Evolutionary conservation across 2,888 invertebrate species (phyloP), one percentile per base, ranked within the genome.

Genomic region (Tupiocoris notatus): DNA sequence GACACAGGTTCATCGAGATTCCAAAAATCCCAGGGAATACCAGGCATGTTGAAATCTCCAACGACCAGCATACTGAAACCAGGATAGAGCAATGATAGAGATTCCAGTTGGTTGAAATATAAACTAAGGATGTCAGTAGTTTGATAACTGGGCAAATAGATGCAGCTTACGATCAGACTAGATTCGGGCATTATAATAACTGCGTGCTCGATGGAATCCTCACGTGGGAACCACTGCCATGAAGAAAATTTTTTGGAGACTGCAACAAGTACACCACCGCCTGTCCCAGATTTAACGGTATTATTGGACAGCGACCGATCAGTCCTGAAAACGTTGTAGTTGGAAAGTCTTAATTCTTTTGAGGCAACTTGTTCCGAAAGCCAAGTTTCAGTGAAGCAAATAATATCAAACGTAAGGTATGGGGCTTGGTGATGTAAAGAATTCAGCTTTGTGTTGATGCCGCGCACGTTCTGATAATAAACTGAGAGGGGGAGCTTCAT

Each of bases 361-460:
- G 62, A 12, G 12, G 62, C 22, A 2, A 62, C 62, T 16, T 20
- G 1, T 22, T 22, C 23, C 22, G 21, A 21, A 2, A 62, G 22
- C 62, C 62, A 62, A n/a, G 62, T 62, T 62, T 62, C 62, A 12
- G 62, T 21, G 62, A 62, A 62, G 24, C 22, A 21, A n/a, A 62
- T 62, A 9, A 62, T 62, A 21, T 62, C 62, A 18, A n/a, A 62
- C 1, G 62, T 62, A 1, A 62, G n/a, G 1, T 1, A n/a, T 3
- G 21, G 62, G 22, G 62, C 62, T 62, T 62, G 62, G 2, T 62
- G 22, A 21, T 62, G 62, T 23, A 22, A 12, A 1, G 2, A 12
- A 21, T 22, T 1, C n/a, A 62, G n/a, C n/a, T n/a, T n/a, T n/a
- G n/a, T n/a, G n/a, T n/a, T n/a, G n/a, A n/a, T n/a, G n/a, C n/a